Percentiles rank a stretch among this genome's conserved stretches.
phyloP scores from a whole-genome alignment of 2,113 vertebrate genomes.

The Macquaria ambigua region DNA sequence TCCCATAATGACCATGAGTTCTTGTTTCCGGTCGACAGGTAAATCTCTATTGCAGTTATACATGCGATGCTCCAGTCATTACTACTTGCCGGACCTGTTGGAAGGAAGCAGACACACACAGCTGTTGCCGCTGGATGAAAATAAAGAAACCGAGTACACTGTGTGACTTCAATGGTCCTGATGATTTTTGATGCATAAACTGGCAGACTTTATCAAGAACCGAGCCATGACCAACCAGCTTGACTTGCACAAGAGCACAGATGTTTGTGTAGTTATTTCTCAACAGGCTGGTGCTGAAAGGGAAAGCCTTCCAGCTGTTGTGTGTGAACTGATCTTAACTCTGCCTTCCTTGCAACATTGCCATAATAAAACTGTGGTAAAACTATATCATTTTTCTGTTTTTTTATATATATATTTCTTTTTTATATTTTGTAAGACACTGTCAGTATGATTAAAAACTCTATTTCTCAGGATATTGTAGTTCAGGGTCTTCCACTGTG shows the following conservation, averaged over 20 bases:
- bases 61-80: background rate
- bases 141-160: background rate
- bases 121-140: background rate
- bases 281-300: background rate
- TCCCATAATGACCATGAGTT: background rate
- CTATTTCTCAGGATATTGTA: background rate
- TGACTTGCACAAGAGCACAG: background rate
- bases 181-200: background rate
- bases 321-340: background rate
- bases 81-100: background rate
- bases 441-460: background rate
- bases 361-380: background rate
- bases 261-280: background rate
- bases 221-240: background rate
- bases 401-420: background rate
- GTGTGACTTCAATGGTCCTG: background rate
- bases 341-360: background rate
- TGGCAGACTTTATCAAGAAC: background rate
- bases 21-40: background rate
- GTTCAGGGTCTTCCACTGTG: background rate
- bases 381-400: background rate
- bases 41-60: background rate
- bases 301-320: constrained; percentile 1
- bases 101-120: background rate
- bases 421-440: background rate